Conservation (phyloP, 2,888 invertebrate species). For the Melieria picta region DNA sequence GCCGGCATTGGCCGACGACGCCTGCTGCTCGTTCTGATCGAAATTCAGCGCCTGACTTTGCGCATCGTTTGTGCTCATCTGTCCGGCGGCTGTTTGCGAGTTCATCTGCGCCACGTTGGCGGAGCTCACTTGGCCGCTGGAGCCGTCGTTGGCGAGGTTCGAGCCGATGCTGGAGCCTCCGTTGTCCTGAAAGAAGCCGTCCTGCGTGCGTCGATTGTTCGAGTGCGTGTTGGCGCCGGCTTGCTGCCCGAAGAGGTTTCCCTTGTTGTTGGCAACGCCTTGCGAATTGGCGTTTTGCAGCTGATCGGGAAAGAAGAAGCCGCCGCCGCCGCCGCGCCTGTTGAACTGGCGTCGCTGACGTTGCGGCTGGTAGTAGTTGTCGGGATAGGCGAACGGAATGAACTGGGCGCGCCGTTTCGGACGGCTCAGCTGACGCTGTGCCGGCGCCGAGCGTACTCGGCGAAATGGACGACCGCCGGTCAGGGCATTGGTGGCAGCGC, state of each 20-base stretch:
- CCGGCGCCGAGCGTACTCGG: background rate
- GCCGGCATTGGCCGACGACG: slow-evolving; percentile 59
- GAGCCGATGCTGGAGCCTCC: slow-evolving; percentile 62
- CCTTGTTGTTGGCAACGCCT: slow-evolving; percentile 48
- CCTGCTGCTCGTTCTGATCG: slow-evolving; percentile 52
- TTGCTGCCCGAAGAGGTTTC: slow-evolving; percentile 55
- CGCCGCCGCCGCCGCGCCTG: slow-evolving; percentile 1
- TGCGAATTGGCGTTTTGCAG: slow-evolving; percentile 48
- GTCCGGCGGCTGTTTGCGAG: slow-evolving; percentile 46
- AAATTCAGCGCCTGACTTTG: slow-evolving; percentile 64
- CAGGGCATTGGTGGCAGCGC: slow-evolving; percentile 41
- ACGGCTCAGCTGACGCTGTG: slow-evolving; percentile 21
- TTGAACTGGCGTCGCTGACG: slow-evolving; percentile 44
- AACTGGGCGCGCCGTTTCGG: slow-evolving; percentile 52
- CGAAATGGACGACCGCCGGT: slow-evolving; percentile 19
- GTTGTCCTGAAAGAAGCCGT: slow-evolving; percentile 49
- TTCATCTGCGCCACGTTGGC: slow-evolving; percentile 61
- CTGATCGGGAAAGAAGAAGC: slow-evolving; percentile 31
- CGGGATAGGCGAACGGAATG: slow-evolving; percentile 51
- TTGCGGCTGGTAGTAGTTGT: slow-evolving; percentile 14
- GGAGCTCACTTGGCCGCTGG: slow-evolving; percentile 59
- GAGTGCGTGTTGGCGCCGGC: slow-evolving; percentile 59
- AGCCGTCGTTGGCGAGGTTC: slow-evolving; percentile 59
- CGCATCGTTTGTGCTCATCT: slow-evolving; percentile 51
- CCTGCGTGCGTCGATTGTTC: slow-evolving; percentile 43